Conservation (phyloP, 2,113 vertebrate genomes). For the Elephas maximus region DNA sequence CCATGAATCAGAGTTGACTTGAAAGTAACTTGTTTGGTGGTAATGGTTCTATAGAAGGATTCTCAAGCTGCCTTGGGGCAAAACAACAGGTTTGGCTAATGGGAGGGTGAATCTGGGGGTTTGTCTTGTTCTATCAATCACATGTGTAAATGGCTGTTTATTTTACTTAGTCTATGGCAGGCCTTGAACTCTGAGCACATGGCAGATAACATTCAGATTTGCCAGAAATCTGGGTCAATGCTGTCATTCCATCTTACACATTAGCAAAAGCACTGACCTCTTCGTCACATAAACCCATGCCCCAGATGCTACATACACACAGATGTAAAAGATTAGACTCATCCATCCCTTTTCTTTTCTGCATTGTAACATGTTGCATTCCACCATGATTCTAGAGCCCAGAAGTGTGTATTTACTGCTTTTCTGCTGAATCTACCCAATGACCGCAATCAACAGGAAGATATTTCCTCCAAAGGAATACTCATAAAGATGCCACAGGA, state of each 20-base stretch:
- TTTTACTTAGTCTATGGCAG: neutral
- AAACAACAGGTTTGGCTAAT: neutral
- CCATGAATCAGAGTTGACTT: too few species aligned
- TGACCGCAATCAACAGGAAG: neutral
- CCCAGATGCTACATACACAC: neutral
- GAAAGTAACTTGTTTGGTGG: too few species aligned
- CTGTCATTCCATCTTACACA: neutral
- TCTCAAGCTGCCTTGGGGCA: neutral
- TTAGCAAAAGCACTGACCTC: neutral
- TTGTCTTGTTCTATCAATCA: neutral
- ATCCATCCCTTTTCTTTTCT: neutral
- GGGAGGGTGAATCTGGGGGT: neutral
- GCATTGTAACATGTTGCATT: too few species aligned
- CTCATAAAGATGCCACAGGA: neutral
- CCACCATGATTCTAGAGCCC: neutral
- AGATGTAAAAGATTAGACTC: neutral
- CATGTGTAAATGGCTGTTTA: neutral
- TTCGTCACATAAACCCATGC: neutral
- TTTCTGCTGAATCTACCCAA: neutral
- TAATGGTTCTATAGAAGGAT: neutral
- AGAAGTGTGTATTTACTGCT: neutral
- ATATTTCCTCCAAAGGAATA: neutral
- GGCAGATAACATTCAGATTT: neutral
- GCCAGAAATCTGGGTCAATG: neutral
- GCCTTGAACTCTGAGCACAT: neutral